Percentiles rank a stretch among this genome's conserved stretches.
Conservation (phyloP, 2,113 vertebrate genomes). For the Setophaga coronata region DNA sequence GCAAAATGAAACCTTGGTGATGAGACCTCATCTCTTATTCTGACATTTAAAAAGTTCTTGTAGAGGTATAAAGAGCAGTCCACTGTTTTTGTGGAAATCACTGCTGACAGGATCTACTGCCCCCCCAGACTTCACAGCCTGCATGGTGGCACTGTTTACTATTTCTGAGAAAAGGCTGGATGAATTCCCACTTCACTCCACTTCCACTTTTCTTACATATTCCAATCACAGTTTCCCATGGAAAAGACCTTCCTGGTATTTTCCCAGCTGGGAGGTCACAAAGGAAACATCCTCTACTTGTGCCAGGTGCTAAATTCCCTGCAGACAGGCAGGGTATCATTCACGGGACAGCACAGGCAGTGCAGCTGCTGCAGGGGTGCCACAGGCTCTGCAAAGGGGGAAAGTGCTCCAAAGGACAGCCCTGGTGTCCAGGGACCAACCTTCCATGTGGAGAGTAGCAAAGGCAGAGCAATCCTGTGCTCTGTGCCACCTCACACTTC, state of each 20-base stretch:
- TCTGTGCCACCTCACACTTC: not conserved
- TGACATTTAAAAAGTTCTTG: not conserved
- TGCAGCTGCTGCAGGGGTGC: not conserved
- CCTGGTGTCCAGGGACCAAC: not conserved
- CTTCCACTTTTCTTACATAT: not conserved
- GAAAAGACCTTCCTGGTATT: not conserved
- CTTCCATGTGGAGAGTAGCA: accelerated
- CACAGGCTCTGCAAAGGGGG: not conserved
- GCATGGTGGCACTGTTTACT: not conserved
- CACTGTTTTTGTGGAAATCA: not conserved
- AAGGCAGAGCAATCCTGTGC: not conserved
- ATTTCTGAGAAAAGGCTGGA: not conserved
- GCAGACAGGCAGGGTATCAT: not conserved
- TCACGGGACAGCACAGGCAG: not conserved
- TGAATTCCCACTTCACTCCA: not conserved
- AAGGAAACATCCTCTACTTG: not conserved
- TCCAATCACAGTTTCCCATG: not conserved
- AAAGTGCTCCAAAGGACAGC: not conserved
- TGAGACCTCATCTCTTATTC: not conserved
- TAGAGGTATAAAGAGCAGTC: not conserved
- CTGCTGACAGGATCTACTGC: not conserved
- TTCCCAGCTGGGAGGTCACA: not conserved
- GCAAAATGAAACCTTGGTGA: not conserved
- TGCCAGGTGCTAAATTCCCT: not conserved
- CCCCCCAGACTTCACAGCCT: not conserved